Percentiles rank a stretch among this genome's conserved stretches.
phyloP scores from a whole-genome alignment of 2,888 invertebrate species.

The Melanophora roralis region DNA sequence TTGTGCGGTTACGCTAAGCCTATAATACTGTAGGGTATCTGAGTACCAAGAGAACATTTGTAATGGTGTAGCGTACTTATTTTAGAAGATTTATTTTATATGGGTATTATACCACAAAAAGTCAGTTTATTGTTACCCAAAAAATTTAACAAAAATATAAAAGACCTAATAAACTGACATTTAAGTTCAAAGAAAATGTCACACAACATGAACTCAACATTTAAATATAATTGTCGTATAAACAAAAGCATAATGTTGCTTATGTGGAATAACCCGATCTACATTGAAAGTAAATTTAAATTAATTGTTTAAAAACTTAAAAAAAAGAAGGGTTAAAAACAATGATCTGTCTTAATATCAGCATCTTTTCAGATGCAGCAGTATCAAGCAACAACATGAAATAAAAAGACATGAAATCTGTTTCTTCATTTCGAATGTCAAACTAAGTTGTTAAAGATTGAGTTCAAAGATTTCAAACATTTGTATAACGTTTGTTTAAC shows the following conservation, averaged over 20 bases:
- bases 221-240: conserved; percentile 58
- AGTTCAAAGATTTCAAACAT: conserved; percentile 34
- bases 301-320: conserved; percentile 43
- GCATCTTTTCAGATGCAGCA: not conserved
- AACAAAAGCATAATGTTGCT: conserved; percentile 36
- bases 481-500: conserved; percentile 29
- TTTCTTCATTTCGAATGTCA: conserved; percentile 35
- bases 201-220: conserved; percentile 59
- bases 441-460: not conserved
- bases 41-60: too few relatives aligned
- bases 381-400: conserved; percentile 40
- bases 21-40: too few relatives aligned
- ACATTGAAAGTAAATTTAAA: conserved; percentile 39
- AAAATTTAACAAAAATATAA: too few relatives aligned
- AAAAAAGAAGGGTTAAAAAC: conserved; percentile 51
- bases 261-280: conserved; percentile 39
- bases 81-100: too few relatives aligned
- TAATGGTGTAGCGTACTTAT: too few relatives aligned
- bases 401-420: conserved; percentile 44
- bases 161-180: conserved; percentile 59
- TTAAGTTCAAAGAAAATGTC: conserved; percentile 59
- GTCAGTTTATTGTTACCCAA: too few relatives aligned
- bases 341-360: conserved; percentile 44
- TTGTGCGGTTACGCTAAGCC: too few relatives aligned
- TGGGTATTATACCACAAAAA: too few relatives aligned